These are phyloP conservation scores for Phallusia fumigata DNA, from an alignment of 23 tunicate species.

Conservation along the genomic window DNA sequence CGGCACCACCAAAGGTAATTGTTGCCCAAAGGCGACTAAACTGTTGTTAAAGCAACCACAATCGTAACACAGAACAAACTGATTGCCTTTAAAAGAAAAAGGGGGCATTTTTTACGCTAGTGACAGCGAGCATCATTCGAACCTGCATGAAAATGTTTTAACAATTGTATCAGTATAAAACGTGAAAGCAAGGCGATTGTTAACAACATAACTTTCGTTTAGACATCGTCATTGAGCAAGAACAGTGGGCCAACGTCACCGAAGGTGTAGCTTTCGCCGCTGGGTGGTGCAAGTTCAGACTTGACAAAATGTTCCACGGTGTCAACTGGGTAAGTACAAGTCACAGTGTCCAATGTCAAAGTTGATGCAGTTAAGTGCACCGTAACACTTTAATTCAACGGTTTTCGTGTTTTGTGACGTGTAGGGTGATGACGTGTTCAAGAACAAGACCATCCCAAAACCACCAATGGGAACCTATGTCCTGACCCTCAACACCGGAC, in stretches of 20 bases:
- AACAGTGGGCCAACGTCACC: neutral
- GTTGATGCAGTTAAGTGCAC: neutral
- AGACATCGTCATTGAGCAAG: neutral
- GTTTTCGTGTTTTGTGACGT: neutral
- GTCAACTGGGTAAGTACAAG: slow-evolving; percentile 6
- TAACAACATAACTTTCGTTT: neutral
- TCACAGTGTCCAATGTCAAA: neutral
- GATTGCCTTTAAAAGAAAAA: no score
- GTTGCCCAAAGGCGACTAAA: no score
- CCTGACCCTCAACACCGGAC: slow-evolving; percentile 35
- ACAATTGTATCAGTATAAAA: no score
- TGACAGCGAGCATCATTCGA: neutral
- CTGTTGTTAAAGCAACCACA: no score
- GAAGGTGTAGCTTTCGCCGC: neutral
- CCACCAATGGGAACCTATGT: slow-evolving; percentile 29
- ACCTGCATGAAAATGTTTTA: neutral
- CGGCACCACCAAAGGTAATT: no score
- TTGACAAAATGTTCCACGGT: slow-evolving; percentile 12
- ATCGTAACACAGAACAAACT: no score
- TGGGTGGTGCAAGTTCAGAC: slow-evolving; percentile 10
- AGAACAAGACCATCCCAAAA: slow-evolving; percentile 33
- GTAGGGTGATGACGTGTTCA: neutral
- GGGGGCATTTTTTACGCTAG: no score
- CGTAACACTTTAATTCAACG: neutral
- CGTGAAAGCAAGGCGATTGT: neutral